A percentile compares a stretch with the other conserved stretches of the same genome.
phyloP scores from a whole-genome alignment of 1,140 invertebrate genomes.

The Drosophila truncata region DNA sequence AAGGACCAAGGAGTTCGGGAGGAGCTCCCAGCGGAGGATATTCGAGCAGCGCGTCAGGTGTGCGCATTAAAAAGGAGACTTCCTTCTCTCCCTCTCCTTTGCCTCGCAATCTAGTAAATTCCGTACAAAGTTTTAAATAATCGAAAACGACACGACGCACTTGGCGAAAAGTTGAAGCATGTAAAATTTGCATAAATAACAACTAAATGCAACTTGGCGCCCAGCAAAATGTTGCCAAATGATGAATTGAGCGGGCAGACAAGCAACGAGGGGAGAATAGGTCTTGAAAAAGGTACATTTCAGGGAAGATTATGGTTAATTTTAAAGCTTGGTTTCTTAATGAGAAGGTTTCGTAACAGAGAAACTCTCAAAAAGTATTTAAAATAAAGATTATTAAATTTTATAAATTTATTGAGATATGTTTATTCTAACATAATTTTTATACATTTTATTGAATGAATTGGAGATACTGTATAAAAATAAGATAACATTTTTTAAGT shows the following conservation, averaged over 20 bases:
- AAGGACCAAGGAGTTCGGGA: conserved; percentile 51
- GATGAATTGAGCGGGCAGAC: conserved; percentile 61
- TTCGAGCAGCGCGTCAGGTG: conserved; percentile 80
- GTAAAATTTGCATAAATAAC: conserved; percentile 84
- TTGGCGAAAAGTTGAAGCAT: conserved; percentile 81
- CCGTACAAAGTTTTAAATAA: conserved; percentile 80
- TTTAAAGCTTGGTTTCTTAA: neutral
- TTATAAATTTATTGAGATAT: neutral
- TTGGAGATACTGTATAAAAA: no score
- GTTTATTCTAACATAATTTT: no score
- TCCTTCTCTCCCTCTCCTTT: neutral
- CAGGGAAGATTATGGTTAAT: neutral
- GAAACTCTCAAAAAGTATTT: neutral
- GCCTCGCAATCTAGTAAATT: conserved; percentile 56
- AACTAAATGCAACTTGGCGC: conserved; percentile 83
- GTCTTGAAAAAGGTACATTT: neutral
- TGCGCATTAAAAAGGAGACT: conserved; percentile 74
- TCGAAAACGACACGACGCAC: conserved; percentile 82
- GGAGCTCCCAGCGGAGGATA: conserved; percentile 49
- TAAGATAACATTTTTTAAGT: no score
- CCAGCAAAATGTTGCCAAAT: conserved; percentile 72
- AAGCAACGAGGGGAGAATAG: neutral
- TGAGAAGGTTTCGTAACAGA: neutral
- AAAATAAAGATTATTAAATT: neutral
- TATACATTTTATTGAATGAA: no score